phyloP scores from a whole-genome alignment of 1,140 invertebrate genomes.

The Hycleus phaleratus region DNA sequence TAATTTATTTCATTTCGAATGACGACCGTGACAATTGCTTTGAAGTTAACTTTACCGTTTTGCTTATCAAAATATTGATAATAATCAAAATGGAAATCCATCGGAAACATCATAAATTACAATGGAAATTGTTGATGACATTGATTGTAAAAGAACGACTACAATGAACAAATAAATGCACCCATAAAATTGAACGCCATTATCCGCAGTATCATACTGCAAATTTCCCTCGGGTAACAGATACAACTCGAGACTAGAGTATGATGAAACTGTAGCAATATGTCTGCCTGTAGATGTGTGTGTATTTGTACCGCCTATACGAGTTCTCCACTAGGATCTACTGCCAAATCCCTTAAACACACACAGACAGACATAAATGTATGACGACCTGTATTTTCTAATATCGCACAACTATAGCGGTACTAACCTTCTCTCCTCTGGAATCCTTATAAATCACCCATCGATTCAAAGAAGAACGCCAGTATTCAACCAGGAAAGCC shows the following conservation, averaged over 20 bases:
- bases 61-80: too few relatives aligned
- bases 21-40: too few relatives aligned
- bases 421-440: conserved; percentile 61
- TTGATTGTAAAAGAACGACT: too few relatives aligned
- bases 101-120: too few relatives aligned
- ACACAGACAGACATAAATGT: conserved; percentile 6
- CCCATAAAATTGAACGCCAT: conserved; percentile 30
- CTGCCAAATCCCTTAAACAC: background rate
- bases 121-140: too few relatives aligned
- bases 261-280: conserved; percentile 27
- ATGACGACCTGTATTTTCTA: conserved; percentile 1
- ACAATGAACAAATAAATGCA: conserved; percentile 28
- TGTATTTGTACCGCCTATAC: background rate
- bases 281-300: background rate
- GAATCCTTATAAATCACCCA: conserved; percentile 77
- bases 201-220: conserved; percentile 32
- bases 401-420: background rate
- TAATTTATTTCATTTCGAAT: too few relatives aligned
- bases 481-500: conserved; percentile 79
- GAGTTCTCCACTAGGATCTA: background rate
- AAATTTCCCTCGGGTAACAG: conserved; percentile 33
- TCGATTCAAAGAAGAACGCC: conserved; percentile 55
- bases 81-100: too few relatives aligned
- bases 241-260: conserved; percentile 7
- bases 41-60: too few relatives aligned